A percentile compares a stretch with the other conserved stretches of the same genome.
phyloP scores from a whole-genome alignment of 2,888 invertebrate genomes.

The Strigamia crassipes region DNA sequence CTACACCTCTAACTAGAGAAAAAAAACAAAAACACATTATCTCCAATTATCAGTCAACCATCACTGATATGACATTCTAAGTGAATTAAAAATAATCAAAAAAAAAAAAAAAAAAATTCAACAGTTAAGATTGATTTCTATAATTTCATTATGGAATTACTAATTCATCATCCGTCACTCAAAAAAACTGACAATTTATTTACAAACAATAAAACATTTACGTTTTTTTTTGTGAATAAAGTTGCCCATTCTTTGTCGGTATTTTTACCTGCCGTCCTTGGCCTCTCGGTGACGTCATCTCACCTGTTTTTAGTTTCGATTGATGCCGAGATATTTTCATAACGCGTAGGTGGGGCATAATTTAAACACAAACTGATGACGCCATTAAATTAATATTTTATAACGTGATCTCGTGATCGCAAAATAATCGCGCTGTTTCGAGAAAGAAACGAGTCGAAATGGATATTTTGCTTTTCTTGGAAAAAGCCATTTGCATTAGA shows the following conservation, averaged over 20 bases:
- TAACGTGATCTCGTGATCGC: neutral
- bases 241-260: neutral
- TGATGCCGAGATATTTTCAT: conserved; percentile 2
- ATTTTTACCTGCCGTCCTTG: conserved; percentile 22
- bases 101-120: neutral
- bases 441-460: too few species aligned
- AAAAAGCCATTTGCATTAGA: too few species aligned
- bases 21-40: too few species aligned
- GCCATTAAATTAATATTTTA: neutral
- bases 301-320: conserved; percentile 30
- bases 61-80: too few species aligned
- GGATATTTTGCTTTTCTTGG: too few species aligned
- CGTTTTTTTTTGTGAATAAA: neutral
- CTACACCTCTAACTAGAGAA: too few species aligned
- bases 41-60: too few species aligned
- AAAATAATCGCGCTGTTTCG: too few species aligned
- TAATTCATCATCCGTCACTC: neutral
- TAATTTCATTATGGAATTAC: neutral
- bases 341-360: neutral
- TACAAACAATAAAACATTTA: neutral
- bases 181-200: neutral
- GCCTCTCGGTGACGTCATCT: conserved; percentile 12
- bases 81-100: neutral
- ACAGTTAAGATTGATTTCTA: neutral
- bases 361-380: neutral